These are phyloP conservation scores for Metopia argyrocephala DNA, from an alignment of 2,888 invertebrate species.

Conservation along the genomic window DNA sequence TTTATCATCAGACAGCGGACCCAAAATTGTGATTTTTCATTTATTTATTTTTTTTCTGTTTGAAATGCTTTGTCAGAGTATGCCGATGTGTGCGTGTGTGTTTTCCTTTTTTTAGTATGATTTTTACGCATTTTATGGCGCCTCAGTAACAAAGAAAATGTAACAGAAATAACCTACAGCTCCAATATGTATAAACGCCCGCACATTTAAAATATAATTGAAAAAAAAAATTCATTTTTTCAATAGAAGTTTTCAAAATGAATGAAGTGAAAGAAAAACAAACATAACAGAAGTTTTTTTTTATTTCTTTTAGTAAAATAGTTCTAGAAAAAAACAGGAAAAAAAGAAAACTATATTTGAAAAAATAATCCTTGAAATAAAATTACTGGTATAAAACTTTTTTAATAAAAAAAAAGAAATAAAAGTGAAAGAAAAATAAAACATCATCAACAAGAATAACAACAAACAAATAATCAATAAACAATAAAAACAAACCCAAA, in stretches of 20 bases:
- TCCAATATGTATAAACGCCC: not conserved
- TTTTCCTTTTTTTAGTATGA: conserved; percentile 12
- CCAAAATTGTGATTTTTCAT: not conserved
- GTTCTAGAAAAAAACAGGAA: not conserved
- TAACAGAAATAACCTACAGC: conserved; percentile 10
- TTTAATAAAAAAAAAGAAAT: no score
- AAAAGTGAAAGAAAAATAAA: no score
- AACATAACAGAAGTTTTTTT: no score
- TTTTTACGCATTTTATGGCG: conserved; percentile 51
- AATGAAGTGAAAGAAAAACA: no score
- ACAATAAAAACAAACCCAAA: no score
- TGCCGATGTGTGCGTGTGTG: not conserved
- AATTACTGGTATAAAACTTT: not conserved
- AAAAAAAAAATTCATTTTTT: conserved; percentile 1
- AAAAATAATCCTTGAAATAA: not conserved
- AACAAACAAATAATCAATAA: no score
- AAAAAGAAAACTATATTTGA: not conserved
- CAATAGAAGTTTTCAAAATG: no score
- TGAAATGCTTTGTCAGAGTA: not conserved
- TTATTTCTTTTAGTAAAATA: no score
- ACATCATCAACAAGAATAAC: no score
- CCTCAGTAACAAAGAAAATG: conserved; percentile 37
- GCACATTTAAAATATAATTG: not conserved
- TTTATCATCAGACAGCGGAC: conserved; percentile 22
- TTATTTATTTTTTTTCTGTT: conserved; percentile 6